Conservation (phyloP, 1,140 invertebrate species). For the Caenorhabditis remanei region DNA sequence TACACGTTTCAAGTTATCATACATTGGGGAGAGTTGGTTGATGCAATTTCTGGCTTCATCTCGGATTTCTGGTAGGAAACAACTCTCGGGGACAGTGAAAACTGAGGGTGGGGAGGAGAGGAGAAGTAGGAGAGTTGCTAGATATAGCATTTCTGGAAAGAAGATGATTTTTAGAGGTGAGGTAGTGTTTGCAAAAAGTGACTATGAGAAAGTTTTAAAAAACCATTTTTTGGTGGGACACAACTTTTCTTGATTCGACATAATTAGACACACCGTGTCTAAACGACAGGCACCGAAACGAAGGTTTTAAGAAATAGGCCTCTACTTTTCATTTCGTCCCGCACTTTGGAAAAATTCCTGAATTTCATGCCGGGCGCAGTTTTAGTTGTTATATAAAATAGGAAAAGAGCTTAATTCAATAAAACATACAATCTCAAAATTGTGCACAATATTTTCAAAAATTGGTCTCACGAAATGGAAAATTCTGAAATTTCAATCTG, state of each 20-base stretch:
- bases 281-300: too few relatives aligned
- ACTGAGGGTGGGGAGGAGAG: neutral
- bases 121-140: neutral
- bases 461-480: too few relatives aligned
- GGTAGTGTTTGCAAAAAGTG: too few relatives aligned
- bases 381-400: too few relatives aligned
- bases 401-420: too few relatives aligned
- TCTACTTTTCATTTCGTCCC: too few relatives aligned
- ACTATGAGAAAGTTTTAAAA: neutral
- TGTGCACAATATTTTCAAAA: too few relatives aligned
- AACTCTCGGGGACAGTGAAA: neutral
- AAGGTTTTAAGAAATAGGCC: too few relatives aligned
- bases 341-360: too few relatives aligned
- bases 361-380: too few relatives aligned
- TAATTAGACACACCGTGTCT: neutral
- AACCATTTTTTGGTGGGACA: neutral
- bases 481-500: too few relatives aligned
- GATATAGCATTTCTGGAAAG: slow-evolving; percentile 12
- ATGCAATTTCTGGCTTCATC: slow-evolving; percentile 24
- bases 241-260: neutral
- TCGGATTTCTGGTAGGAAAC: neutral
- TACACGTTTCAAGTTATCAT: neutral
- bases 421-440: too few relatives aligned
- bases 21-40: neutral
- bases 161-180: neutral